Evolutionary conservation across 1,140 invertebrate species (phyloP).

Genomic region (Magallana angulata): DNA sequence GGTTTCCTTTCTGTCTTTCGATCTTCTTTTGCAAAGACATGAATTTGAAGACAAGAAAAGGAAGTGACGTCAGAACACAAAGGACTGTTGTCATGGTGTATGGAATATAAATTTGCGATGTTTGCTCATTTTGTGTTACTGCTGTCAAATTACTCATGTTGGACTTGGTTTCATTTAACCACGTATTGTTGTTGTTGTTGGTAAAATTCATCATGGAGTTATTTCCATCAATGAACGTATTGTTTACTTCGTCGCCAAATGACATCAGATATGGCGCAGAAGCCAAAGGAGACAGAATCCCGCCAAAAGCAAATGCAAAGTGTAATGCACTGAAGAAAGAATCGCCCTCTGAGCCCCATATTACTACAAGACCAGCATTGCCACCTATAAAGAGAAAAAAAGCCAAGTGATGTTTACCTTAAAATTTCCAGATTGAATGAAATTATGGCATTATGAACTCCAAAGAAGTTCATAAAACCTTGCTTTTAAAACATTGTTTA

Average conservation of each 20-base stretch:
- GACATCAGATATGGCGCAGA: conserved; percentile 65
- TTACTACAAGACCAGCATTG: conserved; percentile 64
- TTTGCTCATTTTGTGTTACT: not conserved
- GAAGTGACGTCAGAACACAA: conserved; percentile 52
- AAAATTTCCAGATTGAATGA: too few species aligned
- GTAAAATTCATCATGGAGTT: not conserved
- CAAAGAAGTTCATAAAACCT: too few species aligned
- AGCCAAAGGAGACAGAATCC: conserved; percentile 64
- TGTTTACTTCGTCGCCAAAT: not conserved
- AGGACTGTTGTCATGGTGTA: conserved; percentile 58
- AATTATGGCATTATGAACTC: too few species aligned
- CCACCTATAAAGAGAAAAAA: conserved; percentile 58
- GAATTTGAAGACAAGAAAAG: conserved; percentile 56
- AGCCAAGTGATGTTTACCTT: too few species aligned
- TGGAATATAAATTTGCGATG: conserved; percentile 53
- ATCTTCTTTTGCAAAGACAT: not conserved
- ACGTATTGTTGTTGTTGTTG: not conserved
- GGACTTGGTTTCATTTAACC: not conserved
- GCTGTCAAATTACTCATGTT: not conserved
- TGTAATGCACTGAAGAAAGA: conserved; percentile 66
- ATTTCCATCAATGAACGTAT: not conserved
- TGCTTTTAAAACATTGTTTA: too few species aligned
- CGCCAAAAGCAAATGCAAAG: conserved; percentile 66
- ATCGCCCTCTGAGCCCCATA: conserved; percentile 60
- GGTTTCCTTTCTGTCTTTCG: not conserved